Conservation (phyloP, 2,888 invertebrate species). For the Molanna angustata region DNA sequence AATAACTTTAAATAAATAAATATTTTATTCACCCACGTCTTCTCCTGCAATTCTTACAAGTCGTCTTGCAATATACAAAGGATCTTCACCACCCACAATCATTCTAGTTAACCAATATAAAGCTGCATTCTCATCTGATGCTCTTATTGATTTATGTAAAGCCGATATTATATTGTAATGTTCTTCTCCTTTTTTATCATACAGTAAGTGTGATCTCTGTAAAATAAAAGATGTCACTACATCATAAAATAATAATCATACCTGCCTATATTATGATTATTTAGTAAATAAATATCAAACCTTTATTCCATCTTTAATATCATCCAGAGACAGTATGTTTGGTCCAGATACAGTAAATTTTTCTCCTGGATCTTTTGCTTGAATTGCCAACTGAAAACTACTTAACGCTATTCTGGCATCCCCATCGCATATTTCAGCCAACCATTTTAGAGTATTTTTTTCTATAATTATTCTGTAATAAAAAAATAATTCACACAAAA, state of each 20-base stretch:
- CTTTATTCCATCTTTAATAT: conserved; percentile 71
- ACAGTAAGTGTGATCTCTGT: conserved; percentile 72
- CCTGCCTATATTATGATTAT: too few relatives aligned
- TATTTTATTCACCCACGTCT: conserved; percentile 64
- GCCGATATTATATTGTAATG: conserved; percentile 83
- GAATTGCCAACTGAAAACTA: conserved; percentile 68
- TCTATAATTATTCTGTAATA: conserved; percentile 44
- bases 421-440: conserved; percentile 76
- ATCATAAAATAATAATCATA: too few relatives aligned
- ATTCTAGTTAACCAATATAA: conserved; percentile 81
- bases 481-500: too few relatives aligned
- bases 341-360: conserved; percentile 39
- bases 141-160: conserved; percentile 78
- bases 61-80: conserved; percentile 71
- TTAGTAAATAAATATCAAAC: too few relatives aligned
- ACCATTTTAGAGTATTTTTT: conserved; percentile 61
- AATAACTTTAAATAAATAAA: too few relatives aligned
- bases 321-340: conserved; percentile 57
- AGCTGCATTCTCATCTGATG: conserved; percentile 76
- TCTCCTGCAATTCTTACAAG: conserved; percentile 73
- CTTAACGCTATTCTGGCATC: conserved; percentile 78
- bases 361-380: conserved; percentile 46
- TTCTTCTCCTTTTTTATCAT: conserved; percentile 77
- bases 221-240: too few relatives aligned
- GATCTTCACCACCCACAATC: conserved; percentile 77